These are phyloP conservation scores for Merodon equestris DNA, from an alignment of 2,888 invertebrate genomes.

Conservation along the genomic window DNA sequence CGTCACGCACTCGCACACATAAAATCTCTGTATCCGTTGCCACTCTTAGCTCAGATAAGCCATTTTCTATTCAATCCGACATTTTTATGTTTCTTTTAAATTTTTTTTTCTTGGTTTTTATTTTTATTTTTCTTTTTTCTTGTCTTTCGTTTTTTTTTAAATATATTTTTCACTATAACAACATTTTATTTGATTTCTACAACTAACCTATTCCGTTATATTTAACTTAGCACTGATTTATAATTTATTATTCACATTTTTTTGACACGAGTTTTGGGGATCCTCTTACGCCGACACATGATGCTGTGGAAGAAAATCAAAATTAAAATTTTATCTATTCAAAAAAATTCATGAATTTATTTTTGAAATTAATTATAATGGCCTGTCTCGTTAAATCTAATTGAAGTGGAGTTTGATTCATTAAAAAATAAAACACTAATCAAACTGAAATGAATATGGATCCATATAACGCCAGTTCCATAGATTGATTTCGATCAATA, in stretches of 20 bases:
- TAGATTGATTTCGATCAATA: too few species aligned
- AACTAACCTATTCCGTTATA: conserved; percentile 18
- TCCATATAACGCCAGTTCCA: too few species aligned
- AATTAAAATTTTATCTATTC: background rate
- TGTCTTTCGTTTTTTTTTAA: conserved; percentile 4
- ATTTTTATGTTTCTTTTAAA: too few species aligned
- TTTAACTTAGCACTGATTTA: conserved; percentile 11
- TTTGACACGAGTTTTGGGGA: conserved; percentile 13
- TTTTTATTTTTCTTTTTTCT: too few species aligned
- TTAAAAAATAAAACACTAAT: too few species aligned
- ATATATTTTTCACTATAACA: conserved; percentile 39
- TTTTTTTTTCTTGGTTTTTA: conserved; percentile 2
- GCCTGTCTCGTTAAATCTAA: background rate
- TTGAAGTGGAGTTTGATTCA: background rate
- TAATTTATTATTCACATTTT: conserved; percentile 46
- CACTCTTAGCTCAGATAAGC: conserved; percentile 52
- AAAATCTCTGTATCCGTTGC: conserved; percentile 29
- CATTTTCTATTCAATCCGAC: conserved; percentile 63
- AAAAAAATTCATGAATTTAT: background rate
- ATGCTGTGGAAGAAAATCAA: conserved; percentile 37
- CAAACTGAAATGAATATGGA: too few species aligned
- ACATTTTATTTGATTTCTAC: conserved; percentile 37
- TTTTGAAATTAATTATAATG: background rate
- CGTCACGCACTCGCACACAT: conserved; percentile 65
- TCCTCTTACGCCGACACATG: conserved; percentile 38